Percentiles rank a stretch among this genome's conserved stretches.
These are phyloP conservation scores for Tetranychus cinnabarinus DNA, from an alignment of 1,140 invertebrate genomes.

Conservation along the genomic window DNA sequence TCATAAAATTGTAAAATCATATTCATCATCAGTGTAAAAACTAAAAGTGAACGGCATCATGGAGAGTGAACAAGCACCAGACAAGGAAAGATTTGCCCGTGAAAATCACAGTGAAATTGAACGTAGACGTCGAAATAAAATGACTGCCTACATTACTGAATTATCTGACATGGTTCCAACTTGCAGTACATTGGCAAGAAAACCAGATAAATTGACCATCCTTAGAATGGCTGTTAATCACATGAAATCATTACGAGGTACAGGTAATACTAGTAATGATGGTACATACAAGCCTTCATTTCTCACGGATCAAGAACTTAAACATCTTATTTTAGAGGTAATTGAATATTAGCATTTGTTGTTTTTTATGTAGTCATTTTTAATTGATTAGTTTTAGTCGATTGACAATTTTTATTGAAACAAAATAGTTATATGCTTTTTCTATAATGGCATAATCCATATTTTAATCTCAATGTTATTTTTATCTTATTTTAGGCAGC, in stretches of 20 bases:
- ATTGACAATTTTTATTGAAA: too few relatives aligned
- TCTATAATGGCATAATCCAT: neutral
- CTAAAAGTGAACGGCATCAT: neutral
- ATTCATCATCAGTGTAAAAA: too few relatives aligned
- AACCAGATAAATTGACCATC: conserved; percentile 98
- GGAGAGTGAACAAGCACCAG: neutral
- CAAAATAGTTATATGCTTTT: too few relatives aligned
- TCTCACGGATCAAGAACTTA: conserved; percentile 93
- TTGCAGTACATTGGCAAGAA: conserved; percentile 81
- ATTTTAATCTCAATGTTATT: conserved; percentile 1
- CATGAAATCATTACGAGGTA: conserved; percentile 88
- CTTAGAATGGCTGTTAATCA: conserved; percentile 97
- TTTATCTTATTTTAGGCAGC: conserved; percentile 36
- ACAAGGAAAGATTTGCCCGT: neutral
- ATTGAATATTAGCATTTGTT: neutral
- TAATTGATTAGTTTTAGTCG: neutral
- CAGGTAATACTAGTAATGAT: conserved; percentile 75
- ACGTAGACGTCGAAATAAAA: conserved; percentile 88
- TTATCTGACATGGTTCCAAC: conserved; percentile 99
- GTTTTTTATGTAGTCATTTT: neutral
- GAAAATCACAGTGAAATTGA: conserved; percentile 99
- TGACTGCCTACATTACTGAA: conserved; percentile 99
- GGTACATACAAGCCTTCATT: conserved; percentile 95
- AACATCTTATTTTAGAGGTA: conserved; percentile 85
- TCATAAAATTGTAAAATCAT: too few relatives aligned